Evolutionary conservation across 2,113 vertebrate genomes (phyloP).

Genomic region (Megaceryle torquata): DNA sequence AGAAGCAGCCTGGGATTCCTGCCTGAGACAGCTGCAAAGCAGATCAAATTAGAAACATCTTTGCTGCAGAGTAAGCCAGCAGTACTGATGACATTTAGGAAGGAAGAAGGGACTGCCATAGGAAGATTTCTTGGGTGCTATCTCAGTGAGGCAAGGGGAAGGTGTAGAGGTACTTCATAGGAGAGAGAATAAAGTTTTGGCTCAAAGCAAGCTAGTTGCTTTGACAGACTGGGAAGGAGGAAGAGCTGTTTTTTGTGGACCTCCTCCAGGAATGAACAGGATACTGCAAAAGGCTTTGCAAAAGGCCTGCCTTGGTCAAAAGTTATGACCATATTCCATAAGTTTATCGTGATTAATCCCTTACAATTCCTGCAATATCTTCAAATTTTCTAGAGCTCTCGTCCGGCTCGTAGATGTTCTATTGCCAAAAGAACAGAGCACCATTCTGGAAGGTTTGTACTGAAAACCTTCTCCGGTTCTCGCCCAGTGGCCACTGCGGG

Average conservation of each 20-base stretch:
- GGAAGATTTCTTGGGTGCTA: neutral
- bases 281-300: too few relatives aligned
- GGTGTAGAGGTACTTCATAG: neutral
- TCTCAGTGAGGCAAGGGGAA: neutral
- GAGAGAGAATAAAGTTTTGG: neutral
- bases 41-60: neutral
- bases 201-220: neutral
- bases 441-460: neutral
- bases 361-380: neutral
- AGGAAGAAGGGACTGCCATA: neutral
- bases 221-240: neutral
- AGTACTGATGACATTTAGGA: neutral
- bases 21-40: neutral
- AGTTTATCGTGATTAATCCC: neutral
- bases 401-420: neutral
- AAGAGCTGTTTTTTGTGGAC: neutral
- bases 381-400: neutral
- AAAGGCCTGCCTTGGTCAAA: too few relatives aligned
- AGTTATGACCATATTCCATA: rapidly evolving
- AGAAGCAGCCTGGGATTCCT: neutral
- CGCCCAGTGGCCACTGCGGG: neutral
- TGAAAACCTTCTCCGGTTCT: too few relatives aligned
- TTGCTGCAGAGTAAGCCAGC: neutral
- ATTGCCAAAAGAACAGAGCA: too few relatives aligned
- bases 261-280: neutral